These are phyloP conservation scores for Pterophyllum scalare DNA, from an alignment of 2,113 vertebrate genomes.

Conservation along the genomic window DNA sequence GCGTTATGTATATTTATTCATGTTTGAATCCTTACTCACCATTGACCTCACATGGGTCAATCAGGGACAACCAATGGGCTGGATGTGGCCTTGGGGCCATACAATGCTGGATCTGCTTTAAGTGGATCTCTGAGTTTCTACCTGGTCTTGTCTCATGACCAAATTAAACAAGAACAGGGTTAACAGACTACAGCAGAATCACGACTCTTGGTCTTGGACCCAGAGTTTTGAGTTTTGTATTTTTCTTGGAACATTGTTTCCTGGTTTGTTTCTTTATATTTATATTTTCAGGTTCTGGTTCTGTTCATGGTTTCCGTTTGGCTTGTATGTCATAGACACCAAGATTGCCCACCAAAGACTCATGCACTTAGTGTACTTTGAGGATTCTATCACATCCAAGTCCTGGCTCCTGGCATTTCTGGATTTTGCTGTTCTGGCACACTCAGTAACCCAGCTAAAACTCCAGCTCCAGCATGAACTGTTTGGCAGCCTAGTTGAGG, in stretches of 20 bases:
- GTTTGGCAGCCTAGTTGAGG: too few relatives aligned
- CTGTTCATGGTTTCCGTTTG: neutral
- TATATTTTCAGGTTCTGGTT: neutral
- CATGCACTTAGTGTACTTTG: too few relatives aligned
- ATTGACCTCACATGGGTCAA: neutral
- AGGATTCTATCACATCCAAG: too few relatives aligned
- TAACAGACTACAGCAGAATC: neutral
- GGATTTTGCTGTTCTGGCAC: too few relatives aligned
- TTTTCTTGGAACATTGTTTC: neutral
- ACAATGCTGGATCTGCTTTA: neutral
- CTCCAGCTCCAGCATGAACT: too few relatives aligned
- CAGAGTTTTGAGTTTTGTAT: neutral
- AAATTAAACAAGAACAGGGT: neutral
- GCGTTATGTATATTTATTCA: neutral
- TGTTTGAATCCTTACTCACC: constrained; percentile 1
- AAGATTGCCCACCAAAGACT: too few relatives aligned
- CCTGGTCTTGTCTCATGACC: neutral
- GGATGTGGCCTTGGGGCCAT: neutral
- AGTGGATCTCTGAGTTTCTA: neutral
- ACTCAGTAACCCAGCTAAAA: too few relatives aligned
- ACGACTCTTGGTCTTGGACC: neutral
- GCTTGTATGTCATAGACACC: neutral
- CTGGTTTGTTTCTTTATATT: neutral
- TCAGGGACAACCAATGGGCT: neutral
- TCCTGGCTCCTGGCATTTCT: too few relatives aligned